A percentile compares a stretch with the other conserved stretches of the same genome.
phyloP scores from a whole-genome alignment of 2,888 invertebrate species.

The Nycteola revayana region DNA sequence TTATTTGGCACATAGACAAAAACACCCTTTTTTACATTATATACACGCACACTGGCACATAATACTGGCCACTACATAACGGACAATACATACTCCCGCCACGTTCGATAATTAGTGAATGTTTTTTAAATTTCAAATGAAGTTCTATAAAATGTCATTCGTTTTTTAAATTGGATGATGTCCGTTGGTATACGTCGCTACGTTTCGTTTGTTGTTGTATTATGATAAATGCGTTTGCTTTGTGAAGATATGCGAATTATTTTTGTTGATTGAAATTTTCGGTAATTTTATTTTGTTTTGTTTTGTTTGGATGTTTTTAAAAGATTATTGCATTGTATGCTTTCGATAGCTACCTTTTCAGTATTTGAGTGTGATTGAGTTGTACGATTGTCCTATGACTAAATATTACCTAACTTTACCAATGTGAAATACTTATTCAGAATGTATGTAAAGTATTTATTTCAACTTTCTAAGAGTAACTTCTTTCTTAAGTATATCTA shows the following conservation, averaged over 20 bases:
- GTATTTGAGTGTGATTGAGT: no score
- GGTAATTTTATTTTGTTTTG: background rate
- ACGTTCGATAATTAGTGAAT: slow-evolving; percentile 74
- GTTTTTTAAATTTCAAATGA: slow-evolving; percentile 77
- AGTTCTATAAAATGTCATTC: slow-evolving; percentile 64
- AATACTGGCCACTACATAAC: slow-evolving; percentile 42
- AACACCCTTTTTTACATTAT: slow-evolving; percentile 74
- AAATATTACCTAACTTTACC: no score
- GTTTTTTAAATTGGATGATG: slow-evolving; percentile 52
- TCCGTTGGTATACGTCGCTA: background rate
- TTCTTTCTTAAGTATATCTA: no score
- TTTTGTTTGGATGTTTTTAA: no score
- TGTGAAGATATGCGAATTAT: slow-evolving; percentile 2
- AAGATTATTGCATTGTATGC: no score
- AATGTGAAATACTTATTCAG: no score
- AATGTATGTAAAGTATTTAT: no score
- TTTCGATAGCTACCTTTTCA: no score
- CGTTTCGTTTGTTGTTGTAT: slow-evolving; percentile 13
- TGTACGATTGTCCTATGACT: no score
- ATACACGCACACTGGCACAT: slow-evolving; percentile 47
- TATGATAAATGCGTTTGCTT: slow-evolving; percentile 19
- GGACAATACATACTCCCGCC: slow-evolving; percentile 53
- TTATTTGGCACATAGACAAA: slow-evolving; percentile 81
- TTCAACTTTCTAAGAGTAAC: no score
- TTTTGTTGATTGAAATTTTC: slow-evolving; percentile 7